A percentile compares a stretch with the other conserved stretches of the same genome.
phyloP scores from a whole-genome alignment of 2,113 vertebrate genomes.

The Ochotona princeps region DNA sequence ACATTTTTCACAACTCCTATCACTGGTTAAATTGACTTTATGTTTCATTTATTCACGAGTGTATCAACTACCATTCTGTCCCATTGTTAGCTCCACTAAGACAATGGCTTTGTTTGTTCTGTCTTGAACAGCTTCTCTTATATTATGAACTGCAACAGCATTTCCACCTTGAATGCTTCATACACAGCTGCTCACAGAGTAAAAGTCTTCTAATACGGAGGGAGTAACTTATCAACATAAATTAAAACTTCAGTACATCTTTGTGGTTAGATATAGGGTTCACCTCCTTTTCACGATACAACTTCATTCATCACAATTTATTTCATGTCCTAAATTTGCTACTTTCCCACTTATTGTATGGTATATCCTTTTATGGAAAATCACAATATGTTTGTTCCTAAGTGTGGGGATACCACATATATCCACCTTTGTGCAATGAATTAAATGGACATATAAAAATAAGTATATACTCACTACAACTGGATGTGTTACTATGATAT shows the following conservation, averaged over 20 bases:
- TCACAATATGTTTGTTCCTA: not conserved
- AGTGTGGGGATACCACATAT: not conserved
- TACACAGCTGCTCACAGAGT: not conserved
- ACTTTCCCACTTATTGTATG: not conserved
- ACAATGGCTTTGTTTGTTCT: not conserved
- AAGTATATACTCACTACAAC: not conserved
- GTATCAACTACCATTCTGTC: not conserved
- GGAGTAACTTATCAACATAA: not conserved
- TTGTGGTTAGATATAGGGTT: not conserved
- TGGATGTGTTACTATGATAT: not conserved
- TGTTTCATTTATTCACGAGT: not conserved
- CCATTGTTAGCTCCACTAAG: not conserved
- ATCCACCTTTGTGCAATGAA: not conserved
- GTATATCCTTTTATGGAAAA: not conserved
- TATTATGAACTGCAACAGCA: not conserved
- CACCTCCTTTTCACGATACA: not conserved
- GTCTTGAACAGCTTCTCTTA: not conserved
- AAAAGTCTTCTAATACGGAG: not conserved
- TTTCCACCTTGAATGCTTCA: not conserved
- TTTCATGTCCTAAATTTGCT: not conserved
- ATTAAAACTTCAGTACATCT: not conserved
- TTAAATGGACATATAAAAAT: not conserved
- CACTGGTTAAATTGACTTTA: not conserved
- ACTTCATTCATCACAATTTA: not conserved
- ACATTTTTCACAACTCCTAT: not conserved